phyloP scores from a whole-genome alignment of 2,797 vertebrate species.

The Myotis vivesi region DNA sequence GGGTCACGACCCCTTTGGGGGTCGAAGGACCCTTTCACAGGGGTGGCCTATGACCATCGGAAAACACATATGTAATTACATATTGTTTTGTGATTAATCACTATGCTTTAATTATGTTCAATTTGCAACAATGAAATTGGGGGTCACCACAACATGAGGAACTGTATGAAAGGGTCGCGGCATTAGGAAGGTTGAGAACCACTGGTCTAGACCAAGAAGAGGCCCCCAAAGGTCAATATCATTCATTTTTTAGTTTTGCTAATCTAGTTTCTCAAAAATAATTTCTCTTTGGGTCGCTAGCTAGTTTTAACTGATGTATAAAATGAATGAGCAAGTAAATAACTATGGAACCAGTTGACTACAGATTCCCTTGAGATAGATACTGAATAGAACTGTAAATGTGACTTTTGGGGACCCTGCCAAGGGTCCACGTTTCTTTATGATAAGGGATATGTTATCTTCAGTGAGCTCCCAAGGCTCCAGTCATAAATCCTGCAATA shows the following conservation, averaged over 20 bases:
- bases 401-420: background rate
- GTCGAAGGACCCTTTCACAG: too few relatives aligned
- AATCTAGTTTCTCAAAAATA: background rate
- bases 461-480: background rate
- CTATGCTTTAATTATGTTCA: too few relatives aligned
- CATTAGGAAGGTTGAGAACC: too few relatives aligned
- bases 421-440: background rate
- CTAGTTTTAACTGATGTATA: background rate
- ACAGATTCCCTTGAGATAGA: background rate
- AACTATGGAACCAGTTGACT: background rate
- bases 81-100: too few relatives aligned
- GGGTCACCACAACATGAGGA: too few relatives aligned
- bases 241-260: background rate
- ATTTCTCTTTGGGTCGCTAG: background rate
- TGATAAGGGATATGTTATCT: background rate
- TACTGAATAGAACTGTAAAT: background rate
- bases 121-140: too few relatives aligned
- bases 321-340: background rate
- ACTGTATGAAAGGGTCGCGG: too few relatives aligned
- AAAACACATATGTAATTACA: too few relatives aligned
- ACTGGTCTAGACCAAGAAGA: background rate
- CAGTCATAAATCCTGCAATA: background rate
- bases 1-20: too few relatives aligned
- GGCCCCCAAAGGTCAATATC: background rate
- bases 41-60: too few relatives aligned